Conservation (phyloP, 2,797 vertebrate genomes). For the Pseudocheirus occidentalis region DNA sequence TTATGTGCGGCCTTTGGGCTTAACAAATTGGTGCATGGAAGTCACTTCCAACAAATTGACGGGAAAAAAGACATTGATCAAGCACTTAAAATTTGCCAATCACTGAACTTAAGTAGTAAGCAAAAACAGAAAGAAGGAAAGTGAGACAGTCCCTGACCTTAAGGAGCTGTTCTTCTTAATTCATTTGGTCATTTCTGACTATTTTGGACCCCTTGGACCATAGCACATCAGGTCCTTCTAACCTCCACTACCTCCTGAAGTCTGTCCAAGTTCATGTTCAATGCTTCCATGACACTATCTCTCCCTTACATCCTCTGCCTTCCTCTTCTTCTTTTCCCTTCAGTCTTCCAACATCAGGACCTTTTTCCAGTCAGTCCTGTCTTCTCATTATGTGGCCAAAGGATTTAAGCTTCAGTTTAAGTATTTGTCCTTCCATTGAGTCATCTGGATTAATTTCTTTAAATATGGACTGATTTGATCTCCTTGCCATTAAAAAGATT, state of each 20-base stretch:
- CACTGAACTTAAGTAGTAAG: background rate
- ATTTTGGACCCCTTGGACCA: background rate
- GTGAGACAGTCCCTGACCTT: background rate
- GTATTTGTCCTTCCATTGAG: background rate
- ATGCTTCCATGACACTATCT: background rate
- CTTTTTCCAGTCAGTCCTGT: background rate
- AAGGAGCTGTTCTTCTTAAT: background rate
- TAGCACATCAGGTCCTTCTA: background rate
- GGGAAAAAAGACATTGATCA: background rate
- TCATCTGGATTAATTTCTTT: background rate
- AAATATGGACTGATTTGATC: background rate
- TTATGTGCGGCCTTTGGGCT: background rate
- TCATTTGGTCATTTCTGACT: background rate
- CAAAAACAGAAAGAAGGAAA: background rate
- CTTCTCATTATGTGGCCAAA: background rate
- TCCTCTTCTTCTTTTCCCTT: background rate
- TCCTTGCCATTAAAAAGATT: background rate
- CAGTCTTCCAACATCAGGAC: background rate
- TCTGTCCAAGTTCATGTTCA: background rate
- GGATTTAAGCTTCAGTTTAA: background rate
- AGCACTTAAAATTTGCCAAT: background rate
- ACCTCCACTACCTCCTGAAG: background rate
- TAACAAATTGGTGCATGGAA: background rate
- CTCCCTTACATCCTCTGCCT: background rate
- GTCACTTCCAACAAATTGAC: background rate